These are phyloP conservation scores for Epinephelus moara DNA, from an alignment of 2,113 vertebrate species.

Conservation along the genomic window DNA sequence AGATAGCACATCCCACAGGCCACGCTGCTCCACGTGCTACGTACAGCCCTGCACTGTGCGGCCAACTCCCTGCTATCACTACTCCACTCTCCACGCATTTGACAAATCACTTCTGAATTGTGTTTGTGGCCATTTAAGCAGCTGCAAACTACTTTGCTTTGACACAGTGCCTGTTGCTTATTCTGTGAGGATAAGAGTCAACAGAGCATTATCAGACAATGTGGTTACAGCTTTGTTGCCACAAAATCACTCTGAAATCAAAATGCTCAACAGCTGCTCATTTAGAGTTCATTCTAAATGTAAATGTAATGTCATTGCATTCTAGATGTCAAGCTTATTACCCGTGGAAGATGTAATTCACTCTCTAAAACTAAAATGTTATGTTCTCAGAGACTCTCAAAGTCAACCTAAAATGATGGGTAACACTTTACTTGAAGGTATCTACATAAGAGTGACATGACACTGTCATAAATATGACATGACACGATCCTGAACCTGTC, in stretches of 20 bases:
- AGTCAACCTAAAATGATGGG: too few relatives aligned
- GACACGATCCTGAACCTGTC: too few relatives aligned
- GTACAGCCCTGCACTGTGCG: not conserved
- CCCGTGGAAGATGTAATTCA: not conserved
- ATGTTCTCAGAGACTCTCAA: not conserved
- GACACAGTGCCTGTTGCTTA: not conserved
- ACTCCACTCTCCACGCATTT: not conserved
- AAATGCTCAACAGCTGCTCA: not conserved
- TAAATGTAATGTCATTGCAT: not conserved
- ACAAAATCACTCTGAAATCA: not conserved
- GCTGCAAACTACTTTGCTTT: not conserved
- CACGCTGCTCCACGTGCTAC: not conserved
- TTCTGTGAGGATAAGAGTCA: not conserved
- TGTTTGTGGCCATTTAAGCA: not conserved
- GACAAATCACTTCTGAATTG: not conserved
- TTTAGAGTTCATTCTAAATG: not conserved
- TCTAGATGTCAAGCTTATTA: not conserved
- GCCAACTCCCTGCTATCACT: not conserved
- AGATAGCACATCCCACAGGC: slow-evolving; percentile 33
- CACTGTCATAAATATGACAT: too few relatives aligned
- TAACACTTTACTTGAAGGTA: too few relatives aligned
- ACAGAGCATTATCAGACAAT: not conserved
- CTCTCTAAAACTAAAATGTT: not conserved
- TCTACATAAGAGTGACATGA: too few relatives aligned
- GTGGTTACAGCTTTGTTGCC: not conserved